Conservation (phyloP, 1,140 invertebrate species). For the Matsumurasca onukii region DNA sequence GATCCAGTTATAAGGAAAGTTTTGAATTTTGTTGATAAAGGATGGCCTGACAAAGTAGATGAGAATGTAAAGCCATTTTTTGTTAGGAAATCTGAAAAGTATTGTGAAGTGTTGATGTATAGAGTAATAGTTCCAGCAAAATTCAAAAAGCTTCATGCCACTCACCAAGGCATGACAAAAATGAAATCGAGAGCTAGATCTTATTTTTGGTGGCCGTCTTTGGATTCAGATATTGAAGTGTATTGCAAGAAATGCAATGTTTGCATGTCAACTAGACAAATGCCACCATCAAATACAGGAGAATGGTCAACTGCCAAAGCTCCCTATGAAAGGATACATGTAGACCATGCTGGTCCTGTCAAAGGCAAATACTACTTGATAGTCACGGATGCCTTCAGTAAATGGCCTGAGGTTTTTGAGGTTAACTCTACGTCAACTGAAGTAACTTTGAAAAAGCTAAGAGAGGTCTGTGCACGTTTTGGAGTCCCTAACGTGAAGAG, state of each 20-base stretch:
- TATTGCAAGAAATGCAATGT: no score
- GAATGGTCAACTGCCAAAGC: no score
- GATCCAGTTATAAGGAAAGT: background rate
- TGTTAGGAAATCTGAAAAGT: background rate
- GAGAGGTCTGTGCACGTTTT: no score
- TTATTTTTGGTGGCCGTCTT: background rate
- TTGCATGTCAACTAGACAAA: no score
- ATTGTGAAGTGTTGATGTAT: background rate
- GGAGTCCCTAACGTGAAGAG: no score
- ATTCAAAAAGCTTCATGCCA: background rate
- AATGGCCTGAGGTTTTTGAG: background rate
- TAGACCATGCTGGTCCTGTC: no score
- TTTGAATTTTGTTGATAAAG: background rate
- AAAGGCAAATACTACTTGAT: no score
- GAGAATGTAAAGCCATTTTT: background rate
- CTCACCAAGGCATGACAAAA: background rate
- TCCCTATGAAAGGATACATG: background rate
- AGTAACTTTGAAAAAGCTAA: constrained; percentile 1
- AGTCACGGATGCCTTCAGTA: background rate
- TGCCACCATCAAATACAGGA: no score
- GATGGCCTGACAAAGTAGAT: background rate
- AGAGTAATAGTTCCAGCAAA: background rate
- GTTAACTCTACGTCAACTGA: background rate
- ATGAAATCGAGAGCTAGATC: constrained; percentile 5
- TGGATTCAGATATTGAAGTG: background rate